Base-by-base conservation (phyloP, 1,140 invertebrate genomes). In the Drosophila funebris region DNA sequence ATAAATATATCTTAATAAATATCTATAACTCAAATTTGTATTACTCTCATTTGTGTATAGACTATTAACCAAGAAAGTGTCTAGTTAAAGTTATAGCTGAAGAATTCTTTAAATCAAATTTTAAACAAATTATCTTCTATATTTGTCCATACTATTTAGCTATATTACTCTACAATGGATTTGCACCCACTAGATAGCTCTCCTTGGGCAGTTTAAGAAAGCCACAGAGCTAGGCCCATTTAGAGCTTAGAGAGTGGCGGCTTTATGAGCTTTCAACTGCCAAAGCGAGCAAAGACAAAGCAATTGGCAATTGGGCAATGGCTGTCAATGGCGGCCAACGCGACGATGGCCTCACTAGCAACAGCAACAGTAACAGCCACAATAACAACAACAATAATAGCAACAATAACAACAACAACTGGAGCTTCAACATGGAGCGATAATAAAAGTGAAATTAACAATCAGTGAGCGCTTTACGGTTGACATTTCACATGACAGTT, bases 401-500 rank as follows among this genome's bases (percentile, higher is more conserved):
- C 29, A 16, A 60, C 36, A 31, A 43, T 27, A 44, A 33, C 6
- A 13, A 22, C 37, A 9, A 8, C 16, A 22, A 64, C 61, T 50
- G 33, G 37, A 58, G 39, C 56, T 46, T 29, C 39, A 58, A 39
- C 13, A 33, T 29, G 43, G 14, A 52, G 56, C 33, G 39, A 69
- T 76, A 83, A 82, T 90, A 89, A 88, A 89, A 91, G 85, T 90
- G 89, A 91, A 90, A 82, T 83, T 80, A 90, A 90, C 90, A 91
- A 91, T 90, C 89, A 90, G 67, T 85, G 79, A 82, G 88, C 90
- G 89, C 81, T 90, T 89, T 83, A 89, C 81, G 84, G 81, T 90
- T 91, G 85, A 90, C 90, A 90, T 90, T 90, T 87, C 90, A 90
- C 90, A 90, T 91, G 90, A 91, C 85, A 91, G 90, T 83, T 87